Evolutionary conservation across 2,113 vertebrate species (phyloP).

Genomic region (Chlorodrepanis virens): DNA sequence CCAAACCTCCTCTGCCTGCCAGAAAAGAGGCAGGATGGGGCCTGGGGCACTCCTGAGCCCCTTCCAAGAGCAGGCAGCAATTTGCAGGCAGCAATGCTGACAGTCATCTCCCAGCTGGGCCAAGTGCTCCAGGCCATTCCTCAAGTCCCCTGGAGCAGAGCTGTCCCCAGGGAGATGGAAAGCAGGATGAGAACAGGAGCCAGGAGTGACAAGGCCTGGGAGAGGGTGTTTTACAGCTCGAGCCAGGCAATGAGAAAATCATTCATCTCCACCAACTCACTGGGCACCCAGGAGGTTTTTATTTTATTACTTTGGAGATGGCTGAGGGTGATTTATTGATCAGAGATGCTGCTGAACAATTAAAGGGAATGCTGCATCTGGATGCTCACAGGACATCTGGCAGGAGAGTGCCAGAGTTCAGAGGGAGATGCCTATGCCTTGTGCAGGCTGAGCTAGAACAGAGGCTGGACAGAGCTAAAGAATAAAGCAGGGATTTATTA

Average conservation of each 20-base stretch:
- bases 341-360: background rate
- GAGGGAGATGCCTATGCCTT: background rate
- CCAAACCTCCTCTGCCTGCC: background rate
- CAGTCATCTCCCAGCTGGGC: background rate
- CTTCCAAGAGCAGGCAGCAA: background rate
- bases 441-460: background rate
- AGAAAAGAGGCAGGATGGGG: background rate
- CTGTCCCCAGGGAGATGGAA: background rate
- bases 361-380: background rate
- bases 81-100: background rate
- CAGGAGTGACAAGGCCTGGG: background rate
- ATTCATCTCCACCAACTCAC: background rate
- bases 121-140: background rate
- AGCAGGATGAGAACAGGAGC: background rate
- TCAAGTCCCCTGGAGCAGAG: background rate
- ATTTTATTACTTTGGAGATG: slow-evolving; percentile 3
- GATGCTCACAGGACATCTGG: background rate
- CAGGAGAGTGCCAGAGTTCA: background rate
- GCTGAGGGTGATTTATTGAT: slow-evolving; percentile 35
- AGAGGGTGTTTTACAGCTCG: background rate
- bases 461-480: accelerated
- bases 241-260: background rate
- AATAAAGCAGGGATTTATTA: background rate
- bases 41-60: background rate
- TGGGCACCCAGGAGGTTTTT: background rate